These are phyloP conservation scores for Xiphophorus maculatus DNA, from an alignment of 2,113 vertebrate genomes.

Conservation along the genomic window DNA sequence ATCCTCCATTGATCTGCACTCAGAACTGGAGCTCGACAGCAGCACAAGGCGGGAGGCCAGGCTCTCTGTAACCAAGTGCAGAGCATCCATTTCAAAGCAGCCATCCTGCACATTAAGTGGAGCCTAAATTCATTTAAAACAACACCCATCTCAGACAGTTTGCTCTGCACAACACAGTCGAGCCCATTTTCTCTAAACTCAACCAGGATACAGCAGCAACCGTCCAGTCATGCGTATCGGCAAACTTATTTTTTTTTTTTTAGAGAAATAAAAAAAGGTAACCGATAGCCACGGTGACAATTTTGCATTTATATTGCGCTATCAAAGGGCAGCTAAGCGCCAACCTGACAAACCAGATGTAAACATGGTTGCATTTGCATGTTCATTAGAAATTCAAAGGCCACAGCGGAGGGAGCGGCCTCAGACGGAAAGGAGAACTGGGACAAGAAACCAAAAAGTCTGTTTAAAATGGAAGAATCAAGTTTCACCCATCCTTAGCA, in stretches of 20 bases:
- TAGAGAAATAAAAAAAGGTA: neutral
- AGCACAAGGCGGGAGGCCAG: constrained; percentile 14
- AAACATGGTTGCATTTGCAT: constrained; percentile 72
- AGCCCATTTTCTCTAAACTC: constrained; percentile 1
- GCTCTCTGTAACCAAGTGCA: constrained; percentile 28
- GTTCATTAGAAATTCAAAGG: constrained; percentile 65
- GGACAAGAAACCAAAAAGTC: neutral
- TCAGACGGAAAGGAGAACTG: constrained; percentile 1
- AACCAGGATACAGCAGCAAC: neutral
- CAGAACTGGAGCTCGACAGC: constrained; percentile 16
- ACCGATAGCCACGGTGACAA: constrained; percentile 34
- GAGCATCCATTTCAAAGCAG: constrained; percentile 26
- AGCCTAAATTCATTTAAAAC: constrained; percentile 11
- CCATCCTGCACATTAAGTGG: neutral
- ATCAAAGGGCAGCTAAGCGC: constrained; percentile 58
- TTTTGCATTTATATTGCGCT: constrained; percentile 63
- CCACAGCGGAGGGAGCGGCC: constrained; percentile 48
- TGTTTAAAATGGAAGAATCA: too few species aligned
- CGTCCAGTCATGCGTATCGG: neutral
- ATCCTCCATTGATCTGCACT: constrained; percentile 53
- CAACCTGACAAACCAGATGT: constrained; percentile 42
- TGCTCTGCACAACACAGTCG: neutral
- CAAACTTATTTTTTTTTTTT: constrained; percentile 2
- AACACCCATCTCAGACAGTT: neutral
- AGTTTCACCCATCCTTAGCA: neutral